Base-by-base conservation (phyloP, 2,888 invertebrate species). In the Drosophila siamana region DNA sequence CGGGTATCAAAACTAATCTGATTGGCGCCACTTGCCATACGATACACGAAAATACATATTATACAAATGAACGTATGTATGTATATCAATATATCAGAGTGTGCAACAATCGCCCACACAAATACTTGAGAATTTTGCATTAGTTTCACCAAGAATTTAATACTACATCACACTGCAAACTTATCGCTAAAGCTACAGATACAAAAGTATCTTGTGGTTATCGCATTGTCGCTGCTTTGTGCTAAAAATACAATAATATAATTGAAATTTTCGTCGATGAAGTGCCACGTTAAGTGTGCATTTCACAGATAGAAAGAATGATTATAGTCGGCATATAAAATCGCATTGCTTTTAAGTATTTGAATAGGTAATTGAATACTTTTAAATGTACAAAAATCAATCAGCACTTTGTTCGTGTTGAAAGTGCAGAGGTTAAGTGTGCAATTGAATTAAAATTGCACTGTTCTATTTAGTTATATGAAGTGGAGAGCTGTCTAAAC, bases 21-120 rank as follows among this genome's bases (percentile, higher is more conserved):
- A 67, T 47, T 47, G 56, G 46, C 56, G 51, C 51, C 63, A 52
- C 2, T 57, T 22, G 15, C 46, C 44, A 52, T 13, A 30, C 51
- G 46, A 30, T 46, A 46, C 38, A 52, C 51, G 51, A 47, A 47
- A 7, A 22, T 40, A 30, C 52, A 13, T 30, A 16, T n/a, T 1
- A 36, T n/a, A 19, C n/a, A 15, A 11, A 13, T 48, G 6, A 28
- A 4, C 24, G 5, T 30, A 13, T 48, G 6, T 28, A 4, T 26
- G 5, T 30, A n/a, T 15, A 16, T 13, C 3, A 8, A n/a, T 41
- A 5, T 30, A 2, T 38, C 2, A 64, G 30, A 22, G 61, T 47
- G 60, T 38, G 44, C 28, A 41, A 28, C 33, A 19, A 41, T 22
- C 64, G 47, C 60, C 64, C 24, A 65, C 64, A 26, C 41, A 24